Evolutionary conservation across 2,888 invertebrate species (phyloP).

Genomic region (Scaeva pyrastri): DNA sequence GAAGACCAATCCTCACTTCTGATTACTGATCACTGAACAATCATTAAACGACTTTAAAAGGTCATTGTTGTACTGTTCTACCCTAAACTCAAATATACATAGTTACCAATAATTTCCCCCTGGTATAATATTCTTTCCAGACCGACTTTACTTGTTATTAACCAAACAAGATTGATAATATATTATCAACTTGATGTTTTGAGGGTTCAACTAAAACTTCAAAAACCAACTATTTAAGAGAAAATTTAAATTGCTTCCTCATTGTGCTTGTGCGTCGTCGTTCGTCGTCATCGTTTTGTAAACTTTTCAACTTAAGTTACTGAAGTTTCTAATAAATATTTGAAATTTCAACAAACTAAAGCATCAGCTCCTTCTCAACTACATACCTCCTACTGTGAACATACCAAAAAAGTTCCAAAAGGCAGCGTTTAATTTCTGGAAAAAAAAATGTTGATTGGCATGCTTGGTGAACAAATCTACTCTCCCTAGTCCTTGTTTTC

Average conservation of each 20-base stretch:
- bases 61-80: too few relatives aligned
- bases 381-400: neutral
- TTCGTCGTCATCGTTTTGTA: slow-evolving; percentile 2
- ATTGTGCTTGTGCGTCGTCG: slow-evolving; percentile 1
- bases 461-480: slow-evolving; percentile 10
- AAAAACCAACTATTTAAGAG: neutral
- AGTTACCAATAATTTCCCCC: too few relatives aligned
- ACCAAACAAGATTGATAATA: neutral
- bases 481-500: too few relatives aligned
- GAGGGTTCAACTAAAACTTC: neutral
- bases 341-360: slow-evolving; percentile 35
- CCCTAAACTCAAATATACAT: too few relatives aligned
- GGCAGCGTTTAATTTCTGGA: slow-evolving; percentile 20
- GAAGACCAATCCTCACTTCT: too few relatives aligned
- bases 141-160: neutral
- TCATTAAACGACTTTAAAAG: too few relatives aligned
- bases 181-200: neutral
- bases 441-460: slow-evolving; percentile 56
- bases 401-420: slow-evolving; percentile 8
- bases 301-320: slow-evolving; percentile 36
- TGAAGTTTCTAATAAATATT: slow-evolving; percentile 63
- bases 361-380: slow-evolving; percentile 1
- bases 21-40: too few relatives aligned
- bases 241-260: slow-evolving; percentile 38
- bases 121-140: neutral